Percentiles rank a stretch among this genome's conserved stretches.
Conservation (phyloP, 2,797 vertebrate species). For the Anolis apletophallus region DNA sequence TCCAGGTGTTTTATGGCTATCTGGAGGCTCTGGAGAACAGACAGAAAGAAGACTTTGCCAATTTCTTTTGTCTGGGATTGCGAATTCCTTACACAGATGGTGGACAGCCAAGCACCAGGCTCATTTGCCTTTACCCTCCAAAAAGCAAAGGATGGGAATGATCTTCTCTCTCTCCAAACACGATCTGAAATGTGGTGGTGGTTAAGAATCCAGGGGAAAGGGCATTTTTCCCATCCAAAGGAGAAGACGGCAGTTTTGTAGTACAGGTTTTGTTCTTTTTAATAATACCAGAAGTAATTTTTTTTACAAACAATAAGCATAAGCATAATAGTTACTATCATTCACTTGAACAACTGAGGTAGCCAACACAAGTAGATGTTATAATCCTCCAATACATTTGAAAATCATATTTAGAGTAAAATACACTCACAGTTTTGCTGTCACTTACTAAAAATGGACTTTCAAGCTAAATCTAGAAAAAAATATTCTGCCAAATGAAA, state of each 20-base stretch:
- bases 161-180: constrained; percentile 62
- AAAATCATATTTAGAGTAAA: background rate
- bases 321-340: constrained; percentile 30
- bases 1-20: constrained; percentile 91
- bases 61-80: constrained; percentile 87
- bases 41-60: constrained; percentile 85
- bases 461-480: background rate
- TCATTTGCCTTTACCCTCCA: constrained; percentile 71
- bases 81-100: constrained; percentile 89
- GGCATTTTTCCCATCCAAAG: constrained; percentile 26
- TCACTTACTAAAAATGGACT: background rate
- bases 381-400: constrained; percentile 11
- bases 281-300: constrained; percentile 2
- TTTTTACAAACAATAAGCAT: background rate
- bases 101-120: constrained; percentile 82
- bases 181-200: constrained; percentile 61
- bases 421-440: background rate
- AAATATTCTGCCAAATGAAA: background rate
- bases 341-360: constrained; percentile 67
- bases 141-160: constrained; percentile 57
- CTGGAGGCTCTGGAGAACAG: constrained; percentile 86
- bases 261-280: background rate
- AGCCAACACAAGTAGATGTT: constrained; percentile 52
- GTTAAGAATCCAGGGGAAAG: constrained; percentile 56
- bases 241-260: background rate